Base-by-base conservation (phyloP, 1,140 invertebrate genomes). In the Delia radicum region DNA sequence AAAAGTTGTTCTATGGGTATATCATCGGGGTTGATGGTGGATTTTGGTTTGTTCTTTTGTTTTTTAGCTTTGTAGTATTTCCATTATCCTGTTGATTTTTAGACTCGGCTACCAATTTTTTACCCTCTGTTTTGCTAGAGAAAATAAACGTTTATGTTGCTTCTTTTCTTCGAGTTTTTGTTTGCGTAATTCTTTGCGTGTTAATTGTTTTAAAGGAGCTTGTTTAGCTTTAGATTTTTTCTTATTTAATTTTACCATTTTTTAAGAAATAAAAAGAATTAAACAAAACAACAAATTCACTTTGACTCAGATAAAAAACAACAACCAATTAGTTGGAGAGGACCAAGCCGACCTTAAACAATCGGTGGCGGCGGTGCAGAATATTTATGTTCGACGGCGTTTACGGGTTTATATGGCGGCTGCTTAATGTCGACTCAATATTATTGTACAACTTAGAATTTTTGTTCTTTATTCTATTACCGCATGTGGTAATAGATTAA, bases 131-230 rank as follows among this genome's bases (percentile, higher is more conserved):
- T 78, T 80, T 82, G 26, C 78, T 79, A 67, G 79, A 82, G 76
- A 83, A 81, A 81, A 85, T 8, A 85, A 76, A 33, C 82, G 76
- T 27, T 85, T 85, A 78, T 87, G 89, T 46, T 84, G 85, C 37
- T 88, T 87, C 79, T 92, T 92, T 46, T 89, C 88, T 61, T 86
- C 79, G 24, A 89, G 79, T 69, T 90, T 87, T 67, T 90, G 89
- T 81, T 92, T 92, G 2, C 91, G 87, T 12, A 89, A 80, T 79
- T 91, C 87, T 82, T 91, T 92, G 7, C 91, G 88, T 0, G 88
- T 83, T 0, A 85, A 37, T 3, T 80, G 76, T 48, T 83, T 83
- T 6, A 78, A 78, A 0, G 62, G 26, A 0, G 48, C 61, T 12
- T 77, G 31, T 67, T 75, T 75, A 24, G 3, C 7, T 69, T 76